Conservation (phyloP, 2,888 invertebrate genomes). For the Ochropleura plecta region DNA sequence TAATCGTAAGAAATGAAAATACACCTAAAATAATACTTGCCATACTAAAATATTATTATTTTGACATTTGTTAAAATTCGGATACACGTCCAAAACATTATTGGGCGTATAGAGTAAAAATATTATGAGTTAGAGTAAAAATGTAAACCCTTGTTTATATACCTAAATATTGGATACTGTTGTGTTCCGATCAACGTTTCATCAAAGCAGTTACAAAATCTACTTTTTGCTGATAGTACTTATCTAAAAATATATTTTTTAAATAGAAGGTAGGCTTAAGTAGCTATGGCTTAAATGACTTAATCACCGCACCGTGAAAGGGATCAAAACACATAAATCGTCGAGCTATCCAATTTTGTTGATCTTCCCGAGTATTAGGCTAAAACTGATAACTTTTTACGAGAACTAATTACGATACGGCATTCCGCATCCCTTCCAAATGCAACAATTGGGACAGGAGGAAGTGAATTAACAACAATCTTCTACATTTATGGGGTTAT, state of each 20-base stretch:
- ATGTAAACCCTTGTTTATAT: background rate
- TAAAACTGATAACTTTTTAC: background rate
- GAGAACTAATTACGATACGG: background rate
- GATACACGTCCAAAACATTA: slow-evolving; percentile 57
- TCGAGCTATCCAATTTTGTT: background rate
- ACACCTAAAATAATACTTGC: slow-evolving; percentile 58
- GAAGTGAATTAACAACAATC: background rate
- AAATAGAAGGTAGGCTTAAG: background rate
- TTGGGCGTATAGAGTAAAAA: slow-evolving; percentile 37
- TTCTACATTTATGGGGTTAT: slow-evolving; percentile 16
- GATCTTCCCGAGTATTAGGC: background rate
- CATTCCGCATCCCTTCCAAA: background rate
- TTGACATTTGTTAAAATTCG: slow-evolving; percentile 64
- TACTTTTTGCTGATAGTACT: background rate
- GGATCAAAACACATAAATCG: background rate
- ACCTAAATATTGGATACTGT: background rate
- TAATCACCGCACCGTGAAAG: background rate
- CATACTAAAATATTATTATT: slow-evolving; percentile 58
- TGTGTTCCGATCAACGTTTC: background rate
- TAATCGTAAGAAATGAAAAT: slow-evolving; percentile 36
- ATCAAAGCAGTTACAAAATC: background rate
- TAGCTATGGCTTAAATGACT: background rate
- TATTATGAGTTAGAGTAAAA: background rate
- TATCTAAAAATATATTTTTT: background rate
- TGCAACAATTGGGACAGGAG: no score